phyloP scores from a whole-genome alignment of 1,140 invertebrate genomes.

The Lasioglossum baleicum region DNA sequence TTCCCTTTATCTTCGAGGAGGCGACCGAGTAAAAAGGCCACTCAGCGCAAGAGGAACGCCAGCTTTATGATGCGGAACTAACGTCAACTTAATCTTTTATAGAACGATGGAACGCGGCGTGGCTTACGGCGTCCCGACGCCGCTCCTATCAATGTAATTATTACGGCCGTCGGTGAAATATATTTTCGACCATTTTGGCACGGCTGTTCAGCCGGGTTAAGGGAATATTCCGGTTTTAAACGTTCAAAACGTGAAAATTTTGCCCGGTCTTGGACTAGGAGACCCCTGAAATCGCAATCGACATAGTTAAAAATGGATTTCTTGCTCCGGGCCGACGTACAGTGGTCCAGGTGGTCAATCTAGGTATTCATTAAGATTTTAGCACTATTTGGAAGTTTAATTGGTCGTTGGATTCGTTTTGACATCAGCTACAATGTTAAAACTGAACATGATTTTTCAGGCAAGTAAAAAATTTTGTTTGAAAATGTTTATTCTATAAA shows the following conservation, averaged over 20 bases:
- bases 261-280: no score
- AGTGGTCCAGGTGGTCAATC: no score
- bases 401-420: no score
- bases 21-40: neutral
- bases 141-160: neutral
- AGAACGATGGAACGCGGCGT: neutral
- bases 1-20: neutral
- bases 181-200: neutral
- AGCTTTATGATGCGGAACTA: slow-evolving; percentile 42
- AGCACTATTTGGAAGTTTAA: no score
- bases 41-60: neutral
- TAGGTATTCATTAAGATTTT: no score
- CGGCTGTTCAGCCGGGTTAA: neutral
- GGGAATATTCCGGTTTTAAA: no score
- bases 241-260: no score
- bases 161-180: neutral
- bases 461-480: no score
- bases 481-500: no score
- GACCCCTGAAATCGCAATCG: neutral
- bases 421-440: no score
- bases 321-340: neutral
- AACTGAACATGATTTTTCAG: no score
- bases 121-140: slow-evolving; percentile 10
- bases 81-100: slow-evolving; percentile 29
- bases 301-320: neutral